Evolutionary conservation across 2,888 invertebrate genomes (phyloP).

Genomic region (Desoria tigrina): DNA sequence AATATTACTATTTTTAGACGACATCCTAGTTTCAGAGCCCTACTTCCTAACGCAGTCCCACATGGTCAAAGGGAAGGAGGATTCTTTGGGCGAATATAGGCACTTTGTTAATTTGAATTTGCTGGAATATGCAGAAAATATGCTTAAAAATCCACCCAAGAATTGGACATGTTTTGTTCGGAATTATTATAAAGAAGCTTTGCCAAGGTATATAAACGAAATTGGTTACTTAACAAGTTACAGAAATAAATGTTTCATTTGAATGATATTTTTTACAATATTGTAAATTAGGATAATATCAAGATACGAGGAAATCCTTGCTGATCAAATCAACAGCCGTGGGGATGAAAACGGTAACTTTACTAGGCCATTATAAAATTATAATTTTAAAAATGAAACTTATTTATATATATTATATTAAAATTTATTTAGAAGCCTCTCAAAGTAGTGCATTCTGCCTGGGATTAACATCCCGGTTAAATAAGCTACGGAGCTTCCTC

Average conservation of each 20-base stretch:
- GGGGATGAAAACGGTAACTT: too few species aligned
- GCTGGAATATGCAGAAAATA: slow-evolving; percentile 20
- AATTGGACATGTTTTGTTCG: slow-evolving; percentile 19
- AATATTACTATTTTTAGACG: slow-evolving; percentile 21
- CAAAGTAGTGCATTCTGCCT: not conserved
- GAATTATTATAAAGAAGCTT: slow-evolving; percentile 17
- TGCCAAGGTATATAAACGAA: slow-evolving; percentile 18
- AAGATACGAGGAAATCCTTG: too few species aligned
- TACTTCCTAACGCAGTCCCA: not conserved
- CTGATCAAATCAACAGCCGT: too few species aligned
- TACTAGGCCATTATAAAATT: too few species aligned
- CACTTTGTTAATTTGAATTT: slow-evolving; percentile 24
- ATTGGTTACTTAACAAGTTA: too few species aligned
- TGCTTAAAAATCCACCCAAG: slow-evolving; percentile 23
- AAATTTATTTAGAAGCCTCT: too few species aligned
- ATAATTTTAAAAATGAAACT: too few species aligned
- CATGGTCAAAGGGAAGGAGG: slow-evolving; percentile 8
- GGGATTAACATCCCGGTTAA: not conserved
- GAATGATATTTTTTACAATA: not conserved
- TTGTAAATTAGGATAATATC: not conserved
- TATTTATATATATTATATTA: too few species aligned
- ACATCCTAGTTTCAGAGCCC: slow-evolving; percentile 16
- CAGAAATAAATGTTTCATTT: not conserved
- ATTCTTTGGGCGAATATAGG: slow-evolving; percentile 16
- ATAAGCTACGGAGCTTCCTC: not conserved